phyloP scores from a whole-genome alignment of 1,140 invertebrate genomes.

The Semibalanus balanoides region DNA sequence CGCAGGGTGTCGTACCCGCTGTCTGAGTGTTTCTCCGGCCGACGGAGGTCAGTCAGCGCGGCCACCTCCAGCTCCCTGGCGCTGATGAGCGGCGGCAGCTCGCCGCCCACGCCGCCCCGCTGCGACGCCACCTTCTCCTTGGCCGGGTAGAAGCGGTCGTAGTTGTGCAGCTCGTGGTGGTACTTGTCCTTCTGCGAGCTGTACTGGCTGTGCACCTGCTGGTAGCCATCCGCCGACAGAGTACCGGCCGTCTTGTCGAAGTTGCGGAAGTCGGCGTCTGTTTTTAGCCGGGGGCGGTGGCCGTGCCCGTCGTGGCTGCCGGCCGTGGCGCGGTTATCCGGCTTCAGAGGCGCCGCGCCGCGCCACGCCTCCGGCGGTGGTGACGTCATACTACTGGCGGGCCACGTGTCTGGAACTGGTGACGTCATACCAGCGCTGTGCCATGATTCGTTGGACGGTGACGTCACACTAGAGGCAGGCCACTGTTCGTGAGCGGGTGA shows the following conservation, averaged over 20 bases:
- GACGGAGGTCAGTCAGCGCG: background rate
- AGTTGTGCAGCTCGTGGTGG: conserved; percentile 4
- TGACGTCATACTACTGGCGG: too few species aligned
- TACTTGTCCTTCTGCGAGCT: background rate
- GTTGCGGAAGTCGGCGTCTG: background rate
- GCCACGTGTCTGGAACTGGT: too few species aligned
- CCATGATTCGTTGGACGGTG: too few species aligned
- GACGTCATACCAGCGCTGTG: too few species aligned
- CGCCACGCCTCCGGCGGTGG: too few species aligned
- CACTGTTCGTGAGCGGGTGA: too few species aligned
- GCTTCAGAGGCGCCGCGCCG: background rate
- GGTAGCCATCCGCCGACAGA: background rate
- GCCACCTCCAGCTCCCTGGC: background rate
- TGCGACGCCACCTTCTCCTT: conserved; percentile 5
- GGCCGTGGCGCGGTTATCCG: background rate
- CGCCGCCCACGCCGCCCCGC: conserved; percentile 4
- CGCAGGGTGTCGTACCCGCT: conserved; percentile 31
- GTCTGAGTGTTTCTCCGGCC: conserved; percentile 23
- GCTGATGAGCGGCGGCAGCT: background rate
- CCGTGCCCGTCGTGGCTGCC: background rate
- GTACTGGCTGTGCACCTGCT: background rate
- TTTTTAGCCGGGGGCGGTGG: background rate
- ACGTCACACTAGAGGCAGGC: too few species aligned
- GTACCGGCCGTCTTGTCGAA: background rate
- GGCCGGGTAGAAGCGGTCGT: background rate